phyloP scores from a whole-genome alignment of 1,140 invertebrate species.

The Oedothorax gibbosus region DNA sequence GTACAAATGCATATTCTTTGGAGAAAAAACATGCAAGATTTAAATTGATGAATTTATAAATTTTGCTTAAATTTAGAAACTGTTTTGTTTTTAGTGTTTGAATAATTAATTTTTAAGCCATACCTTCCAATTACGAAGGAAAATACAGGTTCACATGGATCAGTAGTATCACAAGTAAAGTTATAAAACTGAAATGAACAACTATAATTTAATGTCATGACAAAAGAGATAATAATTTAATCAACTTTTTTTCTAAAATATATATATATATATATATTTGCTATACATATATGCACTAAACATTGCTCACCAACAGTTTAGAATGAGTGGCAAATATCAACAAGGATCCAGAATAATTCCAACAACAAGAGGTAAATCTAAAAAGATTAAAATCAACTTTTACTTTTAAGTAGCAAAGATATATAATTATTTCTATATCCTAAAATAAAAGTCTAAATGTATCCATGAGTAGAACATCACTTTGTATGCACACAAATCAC shows the following conservation, averaged over 20 bases:
- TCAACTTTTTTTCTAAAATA: background rate
- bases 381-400: conserved; percentile 11
- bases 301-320: conserved; percentile 50
- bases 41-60: too few species aligned
- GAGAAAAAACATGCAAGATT: too few species aligned
- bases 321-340: conserved; percentile 60
- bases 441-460: too few species aligned
- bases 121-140: conserved; percentile 58
- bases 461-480: too few species aligned
- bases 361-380: conserved; percentile 59
- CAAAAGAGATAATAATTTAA: too few species aligned
- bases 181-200: conserved; percentile 55
- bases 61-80: too few species aligned
- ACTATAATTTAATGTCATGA: background rate
- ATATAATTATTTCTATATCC: background rate
- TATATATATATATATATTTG: too few species aligned
- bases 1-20: too few species aligned
- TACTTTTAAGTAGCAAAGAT: background rate
- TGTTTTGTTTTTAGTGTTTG: too few species aligned
- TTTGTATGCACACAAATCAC: too few species aligned
- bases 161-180: conserved; percentile 56
- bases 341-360: conserved; percentile 60
- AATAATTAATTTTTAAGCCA: background rate
- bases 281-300: background rate
- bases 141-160: conserved; percentile 56